Evolutionary conservation across 64 coral and sea anemone genomes (phyloP).

Genomic region (Pachyseris speciosa): DNA sequence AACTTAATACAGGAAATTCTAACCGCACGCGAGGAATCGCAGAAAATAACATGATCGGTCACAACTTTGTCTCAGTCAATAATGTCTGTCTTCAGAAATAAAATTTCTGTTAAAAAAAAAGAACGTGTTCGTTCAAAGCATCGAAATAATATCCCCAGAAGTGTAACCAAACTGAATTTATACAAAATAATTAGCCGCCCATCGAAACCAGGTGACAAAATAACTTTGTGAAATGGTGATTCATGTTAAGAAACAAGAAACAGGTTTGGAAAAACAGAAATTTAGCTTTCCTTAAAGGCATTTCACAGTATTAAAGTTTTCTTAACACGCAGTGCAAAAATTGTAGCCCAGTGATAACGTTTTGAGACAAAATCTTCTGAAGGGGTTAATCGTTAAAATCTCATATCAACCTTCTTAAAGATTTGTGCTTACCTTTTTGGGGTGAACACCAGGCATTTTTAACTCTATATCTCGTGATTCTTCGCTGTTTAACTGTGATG

Average conservation of each 20-base stretch:
- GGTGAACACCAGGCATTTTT: conserved; percentile 61
- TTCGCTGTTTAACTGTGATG: background rate
- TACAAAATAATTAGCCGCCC: conserved; percentile 29
- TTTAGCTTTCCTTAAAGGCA: background rate
- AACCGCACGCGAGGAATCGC: too few species aligned
- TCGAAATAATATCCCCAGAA: background rate
- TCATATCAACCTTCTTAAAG: background rate
- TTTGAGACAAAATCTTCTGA: background rate
- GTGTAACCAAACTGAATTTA: conserved; percentile 6
- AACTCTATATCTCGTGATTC: conserved; percentile 24
- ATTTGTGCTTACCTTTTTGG: conserved; percentile 30
- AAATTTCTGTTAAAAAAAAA: background rate
- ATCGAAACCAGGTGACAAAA: conserved; percentile 18
- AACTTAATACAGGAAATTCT: too few species aligned
- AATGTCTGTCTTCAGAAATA: background rate
- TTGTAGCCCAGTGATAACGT: background rate
- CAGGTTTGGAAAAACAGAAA: background rate
- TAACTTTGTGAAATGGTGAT: background rate
- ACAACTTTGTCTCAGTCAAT: too few species aligned
- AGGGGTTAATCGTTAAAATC: too few species aligned
- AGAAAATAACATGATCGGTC: background rate
- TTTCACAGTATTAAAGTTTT: background rate
- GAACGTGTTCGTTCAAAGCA: background rate
- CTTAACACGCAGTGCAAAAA: background rate
- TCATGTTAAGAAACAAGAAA: background rate